Percentiles rank a stretch among this genome's conserved stretches.
Evolutionary conservation across 1,140 invertebrate species (phyloP).

Genomic region (Listronotus oregonensis): DNA sequence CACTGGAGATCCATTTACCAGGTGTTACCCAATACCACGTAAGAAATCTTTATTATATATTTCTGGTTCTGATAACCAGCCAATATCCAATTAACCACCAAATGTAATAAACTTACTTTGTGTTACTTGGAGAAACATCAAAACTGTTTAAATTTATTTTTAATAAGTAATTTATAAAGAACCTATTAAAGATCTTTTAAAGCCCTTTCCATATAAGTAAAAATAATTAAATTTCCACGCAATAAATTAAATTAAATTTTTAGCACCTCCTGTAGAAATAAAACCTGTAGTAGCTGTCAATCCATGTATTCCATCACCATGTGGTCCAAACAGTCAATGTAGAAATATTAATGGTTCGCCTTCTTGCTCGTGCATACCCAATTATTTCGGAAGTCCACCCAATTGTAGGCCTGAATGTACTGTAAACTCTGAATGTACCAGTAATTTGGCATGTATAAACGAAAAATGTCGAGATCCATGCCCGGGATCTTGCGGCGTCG

Average conservation of each 20-base stretch:
- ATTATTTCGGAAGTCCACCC: constrained; percentile 60
- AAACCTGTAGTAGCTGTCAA: constrained; percentile 53
- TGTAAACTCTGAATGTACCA: constrained; percentile 62
- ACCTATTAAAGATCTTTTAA: too few species aligned
- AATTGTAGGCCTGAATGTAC: constrained; percentile 62
- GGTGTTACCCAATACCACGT: constrained; percentile 58
- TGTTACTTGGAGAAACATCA: too few species aligned
- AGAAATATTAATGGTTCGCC: constrained; percentile 60
- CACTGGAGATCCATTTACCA: constrained; percentile 65
- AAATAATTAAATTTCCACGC: neutral
- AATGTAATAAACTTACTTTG: too few species aligned
- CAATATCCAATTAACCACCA: too few species aligned
- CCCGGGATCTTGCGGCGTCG: constrained; percentile 67
- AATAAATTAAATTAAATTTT: constrained; percentile 23
- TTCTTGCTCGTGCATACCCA: constrained; percentile 65
- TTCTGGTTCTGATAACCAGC: too few species aligned
- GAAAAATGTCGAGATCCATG: constrained; percentile 71
- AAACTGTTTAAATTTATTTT: too few species aligned
- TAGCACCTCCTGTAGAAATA: constrained; percentile 50
- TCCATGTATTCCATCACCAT: constrained; percentile 68
- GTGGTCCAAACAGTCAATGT: constrained; percentile 62
- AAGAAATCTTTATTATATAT: constrained; percentile 37
- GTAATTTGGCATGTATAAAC: constrained; percentile 61
- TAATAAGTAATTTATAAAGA: too few species aligned
- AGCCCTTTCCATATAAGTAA: too few species aligned